Evolutionary conservation across 2,113 vertebrate species (phyloP).

Genomic region (Pseudorasbora parva): DNA sequence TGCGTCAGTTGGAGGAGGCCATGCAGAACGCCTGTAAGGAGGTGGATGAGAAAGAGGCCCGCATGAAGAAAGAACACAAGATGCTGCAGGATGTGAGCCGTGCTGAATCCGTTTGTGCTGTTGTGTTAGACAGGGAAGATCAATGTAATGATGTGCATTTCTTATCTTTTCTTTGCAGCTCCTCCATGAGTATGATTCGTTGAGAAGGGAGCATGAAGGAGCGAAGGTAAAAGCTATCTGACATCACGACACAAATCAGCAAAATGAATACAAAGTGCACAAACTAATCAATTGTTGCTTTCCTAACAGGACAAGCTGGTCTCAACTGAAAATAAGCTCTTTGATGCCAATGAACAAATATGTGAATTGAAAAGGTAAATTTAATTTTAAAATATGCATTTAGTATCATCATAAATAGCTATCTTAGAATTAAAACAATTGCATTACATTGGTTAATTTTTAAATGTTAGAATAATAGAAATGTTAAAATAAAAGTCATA

Average conservation of each 20-base stretch:
- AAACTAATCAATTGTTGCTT: slow-evolving; percentile 45
- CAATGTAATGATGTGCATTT: background rate
- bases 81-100: slow-evolving; percentile 93
- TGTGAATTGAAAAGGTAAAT: slow-evolving; percentile 90
- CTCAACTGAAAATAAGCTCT: slow-evolving; percentile 87
- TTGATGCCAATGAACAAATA: slow-evolving; percentile 85
- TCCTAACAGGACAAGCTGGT: slow-evolving; percentile 82
- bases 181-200: slow-evolving; percentile 86
- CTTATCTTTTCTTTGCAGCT: slow-evolving; percentile 75
- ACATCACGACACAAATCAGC: background rate
- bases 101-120: background rate
- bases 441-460: background rate
- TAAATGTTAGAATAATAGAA: background rate
- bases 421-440: background rate
- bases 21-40: slow-evolving; percentile 82
- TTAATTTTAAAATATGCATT: background rate
- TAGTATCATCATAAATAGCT: background rate
- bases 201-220: slow-evolving; percentile 86
- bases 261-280: slow-evolving; percentile 3
- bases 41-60: slow-evolving; percentile 84
- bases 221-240: slow-evolving; percentile 80
- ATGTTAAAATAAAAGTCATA: background rate
- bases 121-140: background rate
- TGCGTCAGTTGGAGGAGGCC: slow-evolving; percentile 84
- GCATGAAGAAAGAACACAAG: slow-evolving; percentile 84